phyloP scores from a whole-genome alignment of 2,888 invertebrate genomes.

The Oasisia sp. region DNA sequence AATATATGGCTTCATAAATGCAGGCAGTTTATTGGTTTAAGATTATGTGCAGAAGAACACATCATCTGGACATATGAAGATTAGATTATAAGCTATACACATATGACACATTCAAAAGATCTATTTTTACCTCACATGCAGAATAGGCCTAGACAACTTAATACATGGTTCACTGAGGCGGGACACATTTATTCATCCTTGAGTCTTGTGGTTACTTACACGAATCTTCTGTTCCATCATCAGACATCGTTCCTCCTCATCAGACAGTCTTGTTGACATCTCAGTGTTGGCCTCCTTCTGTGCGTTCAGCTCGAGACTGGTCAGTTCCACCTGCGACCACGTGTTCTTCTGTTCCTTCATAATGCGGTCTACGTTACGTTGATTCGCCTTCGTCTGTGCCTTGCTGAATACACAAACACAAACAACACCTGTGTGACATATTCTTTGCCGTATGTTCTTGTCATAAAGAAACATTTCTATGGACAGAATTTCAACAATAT shows the following conservation, averaged over 20 bases:
- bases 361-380: conserved; percentile 59
- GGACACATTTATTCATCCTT: too few species aligned
- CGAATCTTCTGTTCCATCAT: conserved; percentile 57
- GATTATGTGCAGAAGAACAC: too few species aligned
- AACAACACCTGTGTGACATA: background rate
- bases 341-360: conserved; percentile 55
- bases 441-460: background rate
- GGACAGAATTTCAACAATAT: too few species aligned
- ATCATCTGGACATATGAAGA: too few species aligned
- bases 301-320: conserved; percentile 54
- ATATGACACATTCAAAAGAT: too few species aligned
- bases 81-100: too few species aligned
- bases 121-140: too few species aligned
- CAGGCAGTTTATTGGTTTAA: too few species aligned
- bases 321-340: conserved; percentile 49
- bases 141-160: too few species aligned
- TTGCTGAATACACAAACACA: conserved; percentile 46
- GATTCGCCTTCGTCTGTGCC: conserved; percentile 55
- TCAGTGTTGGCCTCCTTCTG: conserved; percentile 50
- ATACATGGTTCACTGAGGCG: too few species aligned
- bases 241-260: conserved; percentile 56
- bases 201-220: conserved; percentile 41
- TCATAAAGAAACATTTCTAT: too few species aligned
- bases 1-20: too few species aligned
- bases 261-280: conserved; percentile 52